phyloP scores from a whole-genome alignment of 2,888 invertebrate species.

The Aphrophora alni region DNA sequence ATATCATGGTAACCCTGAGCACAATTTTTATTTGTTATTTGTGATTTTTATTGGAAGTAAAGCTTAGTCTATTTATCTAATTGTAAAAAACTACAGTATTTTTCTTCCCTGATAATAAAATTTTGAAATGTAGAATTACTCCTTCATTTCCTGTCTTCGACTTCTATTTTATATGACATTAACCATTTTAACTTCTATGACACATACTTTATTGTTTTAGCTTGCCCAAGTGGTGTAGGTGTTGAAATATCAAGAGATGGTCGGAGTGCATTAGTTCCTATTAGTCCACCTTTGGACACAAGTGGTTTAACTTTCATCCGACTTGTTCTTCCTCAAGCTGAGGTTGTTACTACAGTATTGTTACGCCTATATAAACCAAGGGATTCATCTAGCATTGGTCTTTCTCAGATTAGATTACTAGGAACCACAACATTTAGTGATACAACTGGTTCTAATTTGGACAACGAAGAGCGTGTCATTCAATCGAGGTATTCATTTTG shows the following conservation, averaged over 20 bases:
- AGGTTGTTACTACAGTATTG: constrained; percentile 85
- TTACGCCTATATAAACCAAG: constrained; percentile 81
- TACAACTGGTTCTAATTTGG: constrained; percentile 47
- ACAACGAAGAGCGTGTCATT: constrained; percentile 7
- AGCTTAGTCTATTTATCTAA: too few species aligned
- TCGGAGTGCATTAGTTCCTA: constrained; percentile 76
- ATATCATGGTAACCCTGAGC: too few species aligned
- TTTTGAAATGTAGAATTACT: too few species aligned
- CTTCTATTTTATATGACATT: too few species aligned
- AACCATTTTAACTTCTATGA: too few species aligned
- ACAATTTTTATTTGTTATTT: too few species aligned
- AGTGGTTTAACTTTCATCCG: constrained; percentile 88
- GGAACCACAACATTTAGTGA: constrained; percentile 86
- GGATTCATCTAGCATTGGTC: constrained; percentile 88
- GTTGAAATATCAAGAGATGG: constrained; percentile 85
- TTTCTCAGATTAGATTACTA: constrained; percentile 84
- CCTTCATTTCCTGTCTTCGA: too few species aligned
- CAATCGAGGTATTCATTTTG: constrained; percentile 2
- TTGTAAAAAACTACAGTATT: too few species aligned
- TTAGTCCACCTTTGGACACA: constrained; percentile 85
- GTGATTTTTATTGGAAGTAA: too few species aligned
- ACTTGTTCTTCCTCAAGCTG: constrained; percentile 79
- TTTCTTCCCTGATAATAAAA: too few species aligned
- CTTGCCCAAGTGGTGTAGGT: constrained; percentile 88
- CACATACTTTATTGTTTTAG: constrained; percentile 59